Conservation (phyloP, 1,140 invertebrate genomes). For the Cyphomyrmex costatus region DNA sequence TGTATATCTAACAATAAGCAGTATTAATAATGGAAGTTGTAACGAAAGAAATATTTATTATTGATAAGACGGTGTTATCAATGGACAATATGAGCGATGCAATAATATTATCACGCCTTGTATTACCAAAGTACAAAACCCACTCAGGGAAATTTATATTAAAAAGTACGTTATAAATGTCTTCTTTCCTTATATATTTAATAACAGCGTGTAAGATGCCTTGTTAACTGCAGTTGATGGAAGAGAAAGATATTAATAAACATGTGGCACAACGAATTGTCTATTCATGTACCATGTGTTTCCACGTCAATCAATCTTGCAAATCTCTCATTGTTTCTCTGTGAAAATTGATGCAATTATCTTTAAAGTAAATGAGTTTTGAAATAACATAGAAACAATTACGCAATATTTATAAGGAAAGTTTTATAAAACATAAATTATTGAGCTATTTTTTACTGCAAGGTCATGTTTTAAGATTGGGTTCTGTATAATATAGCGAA, state of each 20-base stretch:
- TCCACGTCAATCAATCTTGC: not conserved
- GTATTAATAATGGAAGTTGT: conserved; percentile 61
- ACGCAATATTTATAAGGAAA: conserved; percentile 3
- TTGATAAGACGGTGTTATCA: conserved; percentile 14
- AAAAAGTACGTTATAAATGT: not conserved
- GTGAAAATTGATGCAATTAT: conserved; percentile 10
- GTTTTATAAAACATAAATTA: conserved; percentile 35
- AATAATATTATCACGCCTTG: not conserved
- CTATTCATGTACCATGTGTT: conserved; percentile 63
- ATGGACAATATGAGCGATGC: conserved; percentile 2
- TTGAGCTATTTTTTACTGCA: conserved; percentile 28
- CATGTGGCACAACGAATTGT: conserved; percentile 55
- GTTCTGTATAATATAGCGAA: not conserved
- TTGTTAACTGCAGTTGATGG: not conserved
- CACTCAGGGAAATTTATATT: conserved; percentile 68
- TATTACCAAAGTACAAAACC: conserved; percentile 65
- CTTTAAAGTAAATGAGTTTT: not conserved
- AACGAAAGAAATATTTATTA: conserved; percentile 31
- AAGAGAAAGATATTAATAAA: conserved; percentile 64
- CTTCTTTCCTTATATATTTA: conserved; percentile 22
- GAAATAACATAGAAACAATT: conserved; percentile 4
- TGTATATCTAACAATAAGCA: conserved; percentile 31
- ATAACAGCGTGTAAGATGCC: conserved; percentile 6
- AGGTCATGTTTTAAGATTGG: conserved; percentile 8
- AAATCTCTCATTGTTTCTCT: conserved; percentile 5